Base-by-base conservation (phyloP, 2,797 vertebrate genomes). In the Crypturellus tataupa region DNA sequence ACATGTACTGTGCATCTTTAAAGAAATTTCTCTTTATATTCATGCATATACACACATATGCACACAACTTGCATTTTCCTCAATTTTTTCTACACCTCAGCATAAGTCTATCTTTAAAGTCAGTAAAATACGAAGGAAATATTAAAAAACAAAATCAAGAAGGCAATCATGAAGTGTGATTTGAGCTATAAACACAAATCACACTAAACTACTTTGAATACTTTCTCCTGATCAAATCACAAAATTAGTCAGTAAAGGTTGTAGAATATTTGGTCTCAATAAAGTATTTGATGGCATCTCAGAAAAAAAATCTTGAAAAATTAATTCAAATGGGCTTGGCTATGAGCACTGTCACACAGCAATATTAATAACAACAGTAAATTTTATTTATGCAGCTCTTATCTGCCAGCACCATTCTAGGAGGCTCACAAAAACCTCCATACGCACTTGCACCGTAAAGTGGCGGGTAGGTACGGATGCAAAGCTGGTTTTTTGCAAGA, bases 231-330 rank as follows among this genome's bases (percentile, higher is more conserved):
- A 96, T 65, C 90, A 93, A 94, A 95, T 89, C 91, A 94, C 87
- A 89, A 15, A 78, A 95, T 91, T 39, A 95, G 93, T 63, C 89
- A 92, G 89, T 84, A 85, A 94, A 90, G 53, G 88, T 56, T 83
- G 68, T 35, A 91, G 94, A 92, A 80, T 56, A 94, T 93, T 21
- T 16, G 4, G 29, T 59, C 77, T 94, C 87, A 46, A 62, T 76
- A 95, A 91, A 87, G 63, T 79, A 58, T 88, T 81, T 85, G 77
- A 83, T 24, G 70, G 44, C 33, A 25, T 73, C 90, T 94, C 69
- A 58, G 58, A 71, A 56, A 91, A 82, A 87, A 92, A 96, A 86
- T 72, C 89, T 86, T 91, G 92, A 95, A 96, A 97, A 96, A 95
- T 92, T 88, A 94, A 95, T 95, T 96, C 93, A 91, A 90, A 91